Conservation (phyloP, 2,888 invertebrate species). For the Metellina segmentata region DNA sequence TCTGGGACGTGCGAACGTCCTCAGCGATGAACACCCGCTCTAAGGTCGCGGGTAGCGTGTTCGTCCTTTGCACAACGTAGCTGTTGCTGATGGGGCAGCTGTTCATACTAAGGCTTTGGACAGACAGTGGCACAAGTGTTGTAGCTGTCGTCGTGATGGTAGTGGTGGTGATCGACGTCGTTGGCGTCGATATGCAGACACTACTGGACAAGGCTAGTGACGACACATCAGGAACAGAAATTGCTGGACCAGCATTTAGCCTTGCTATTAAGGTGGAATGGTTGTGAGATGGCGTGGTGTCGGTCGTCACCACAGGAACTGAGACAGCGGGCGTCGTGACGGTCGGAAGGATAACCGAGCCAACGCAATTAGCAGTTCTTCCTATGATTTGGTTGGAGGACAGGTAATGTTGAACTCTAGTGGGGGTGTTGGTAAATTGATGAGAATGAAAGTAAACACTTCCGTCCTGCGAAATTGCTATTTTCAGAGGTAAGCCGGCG, state of each 20-base stretch:
- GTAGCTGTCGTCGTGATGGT: conserved; percentile 53
- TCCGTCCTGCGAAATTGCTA: conserved; percentile 78
- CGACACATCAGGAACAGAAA: conserved; percentile 74
- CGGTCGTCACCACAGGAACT: conserved; percentile 48
- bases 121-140: conserved; percentile 77
- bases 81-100: conserved; percentile 57
- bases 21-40: conserved; percentile 43
- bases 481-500: conserved; percentile 76
- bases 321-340: conserved; percentile 49
- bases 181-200: neutral
- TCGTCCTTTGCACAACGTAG: conserved; percentile 66
- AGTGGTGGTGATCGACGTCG: conserved; percentile 58
- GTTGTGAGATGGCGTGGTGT: conserved; percentile 50
- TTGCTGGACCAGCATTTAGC: conserved; percentile 77
- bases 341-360: conserved; percentile 62
- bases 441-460: conserved; percentile 78
- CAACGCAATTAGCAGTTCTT: conserved; percentile 41
- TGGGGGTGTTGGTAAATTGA: conserved; percentile 11
- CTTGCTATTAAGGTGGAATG: conserved; percentile 78
- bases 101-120: conserved; percentile 77
- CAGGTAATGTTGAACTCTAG: conserved; percentile 49
- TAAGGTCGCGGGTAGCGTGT: conserved; percentile 25
- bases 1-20: conserved; percentile 54
- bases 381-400: conserved; percentile 57
- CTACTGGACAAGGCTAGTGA: conserved; percentile 39